Conservation (phyloP, 2,888 invertebrate genomes). For the Pristionchus entomophagus region DNA sequence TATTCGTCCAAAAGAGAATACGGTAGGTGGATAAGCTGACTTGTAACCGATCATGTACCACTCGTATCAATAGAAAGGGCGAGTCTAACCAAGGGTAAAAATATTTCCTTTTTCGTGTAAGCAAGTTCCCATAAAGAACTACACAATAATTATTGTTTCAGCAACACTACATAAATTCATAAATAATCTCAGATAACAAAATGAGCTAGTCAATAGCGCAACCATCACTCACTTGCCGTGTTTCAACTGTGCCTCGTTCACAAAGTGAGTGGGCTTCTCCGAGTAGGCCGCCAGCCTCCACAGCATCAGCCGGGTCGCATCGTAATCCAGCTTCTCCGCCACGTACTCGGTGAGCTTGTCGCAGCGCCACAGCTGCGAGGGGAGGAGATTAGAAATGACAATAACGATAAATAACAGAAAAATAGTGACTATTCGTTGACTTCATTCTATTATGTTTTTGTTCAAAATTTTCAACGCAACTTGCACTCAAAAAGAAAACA, state of each 20-base stretch:
- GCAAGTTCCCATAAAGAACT: too few relatives aligned
- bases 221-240: conserved; percentile 1
- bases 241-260: conserved; percentile 52
- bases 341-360: conserved; percentile 57
- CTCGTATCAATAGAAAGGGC: background rate
- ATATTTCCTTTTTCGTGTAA: background rate
- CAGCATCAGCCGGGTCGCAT: conserved; percentile 65
- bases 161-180: too few relatives aligned
- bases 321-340: conserved; percentile 60
- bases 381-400: background rate
- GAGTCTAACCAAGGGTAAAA: background rate
- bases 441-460: too few relatives aligned
- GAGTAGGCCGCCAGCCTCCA: conserved; percentile 61
- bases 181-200: too few relatives aligned
- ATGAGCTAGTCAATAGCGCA: too few relatives aligned
- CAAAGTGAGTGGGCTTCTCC: conserved; percentile 57
- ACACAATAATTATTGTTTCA: too few relatives aligned
- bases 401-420: background rate
- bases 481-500: too few relatives aligned
- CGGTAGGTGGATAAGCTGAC: too few relatives aligned
- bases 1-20: too few relatives aligned
- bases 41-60: too few relatives aligned
- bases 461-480: too few relatives aligned
- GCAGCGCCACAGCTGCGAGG: conserved; percentile 57
- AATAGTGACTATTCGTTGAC: too few relatives aligned